phyloP scores from a whole-genome alignment of 2,888 invertebrate genomes.

The Dynastes maya region DNA sequence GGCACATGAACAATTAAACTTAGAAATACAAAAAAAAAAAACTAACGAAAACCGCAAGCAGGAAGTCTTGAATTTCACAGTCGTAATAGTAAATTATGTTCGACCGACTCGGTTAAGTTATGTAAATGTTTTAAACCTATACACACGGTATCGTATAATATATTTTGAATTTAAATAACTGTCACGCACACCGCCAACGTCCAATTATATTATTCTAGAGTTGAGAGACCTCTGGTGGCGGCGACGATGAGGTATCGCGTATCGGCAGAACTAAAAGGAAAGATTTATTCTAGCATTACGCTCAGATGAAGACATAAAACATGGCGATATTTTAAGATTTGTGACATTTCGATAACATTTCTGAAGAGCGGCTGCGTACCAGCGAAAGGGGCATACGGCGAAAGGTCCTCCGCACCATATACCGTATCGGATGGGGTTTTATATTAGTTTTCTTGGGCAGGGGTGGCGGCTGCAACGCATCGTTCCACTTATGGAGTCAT shows the following conservation, averaged over 20 bases:
- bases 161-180: slow-evolving; percentile 35
- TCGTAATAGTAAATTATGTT: slow-evolving; percentile 37
- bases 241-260: slow-evolving; percentile 40
- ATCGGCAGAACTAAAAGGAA: slow-evolving; percentile 48
- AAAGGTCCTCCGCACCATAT: slow-evolving; percentile 46
- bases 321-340: slow-evolving; percentile 59
- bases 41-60: slow-evolving; percentile 31
- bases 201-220: slow-evolving; percentile 39
- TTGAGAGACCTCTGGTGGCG: slow-evolving; percentile 42
- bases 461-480: slow-evolving; percentile 17
- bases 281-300: slow-evolving; percentile 50
- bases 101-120: slow-evolving; percentile 38
- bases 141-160: slow-evolving; percentile 1
- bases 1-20: slow-evolving; percentile 15
- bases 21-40: slow-evolving; percentile 12
- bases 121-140: slow-evolving; percentile 25
- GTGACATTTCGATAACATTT: slow-evolving; percentile 61
- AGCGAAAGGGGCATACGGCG: slow-evolving; percentile 49
- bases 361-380: slow-evolving; percentile 48
- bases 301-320: slow-evolving; percentile 60
- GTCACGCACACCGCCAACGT: slow-evolving; percentile 34
- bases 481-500: slow-evolving; percentile 49
- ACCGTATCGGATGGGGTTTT: slow-evolving; percentile 51
- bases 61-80: slow-evolving; percentile 45
- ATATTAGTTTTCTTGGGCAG: slow-evolving; percentile 40